phyloP scores from a whole-genome alignment of 2,888 invertebrate genomes.

The Xanthorhoe spadicearia region DNA sequence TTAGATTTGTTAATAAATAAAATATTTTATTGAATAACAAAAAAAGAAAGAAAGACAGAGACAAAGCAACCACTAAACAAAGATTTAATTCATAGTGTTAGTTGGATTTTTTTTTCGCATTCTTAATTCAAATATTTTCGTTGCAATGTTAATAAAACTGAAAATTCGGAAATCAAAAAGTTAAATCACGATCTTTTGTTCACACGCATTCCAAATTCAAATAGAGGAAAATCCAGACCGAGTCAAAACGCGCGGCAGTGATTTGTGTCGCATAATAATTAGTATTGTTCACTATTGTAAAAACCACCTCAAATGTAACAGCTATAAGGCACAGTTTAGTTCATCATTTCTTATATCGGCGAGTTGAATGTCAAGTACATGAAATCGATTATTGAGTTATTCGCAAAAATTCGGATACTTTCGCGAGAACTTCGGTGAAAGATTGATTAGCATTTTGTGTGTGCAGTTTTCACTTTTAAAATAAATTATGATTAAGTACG shows the following conservation, averaged over 20 bases:
- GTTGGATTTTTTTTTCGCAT: neutral
- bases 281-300: conserved; percentile 35
- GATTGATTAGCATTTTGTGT: conserved; percentile 58
- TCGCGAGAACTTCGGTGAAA: conserved; percentile 64
- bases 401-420: conserved; percentile 71
- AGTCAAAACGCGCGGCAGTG: conserved; percentile 45
- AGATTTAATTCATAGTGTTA: neutral
- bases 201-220: conserved; percentile 66
- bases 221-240: conserved; percentile 60
- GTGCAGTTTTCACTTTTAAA: conserved; percentile 15
- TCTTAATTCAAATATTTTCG: neutral
- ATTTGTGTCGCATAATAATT: conserved; percentile 60
- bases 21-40: no score
- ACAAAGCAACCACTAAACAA: neutral
- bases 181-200: conserved; percentile 54
- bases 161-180: conserved; percentile 54
- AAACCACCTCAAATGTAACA: conserved; percentile 47
- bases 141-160: no score
- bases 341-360: conserved; percentile 40
- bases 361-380: conserved; percentile 79
- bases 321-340: conserved; percentile 48
- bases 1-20: no score
- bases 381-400: conserved; percentile 71
- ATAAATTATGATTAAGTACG: neutral
- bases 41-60: no score